Evolutionary conservation across 2,113 vertebrate species (phyloP).

Genomic region (Psilopogon haemacephalus): DNA sequence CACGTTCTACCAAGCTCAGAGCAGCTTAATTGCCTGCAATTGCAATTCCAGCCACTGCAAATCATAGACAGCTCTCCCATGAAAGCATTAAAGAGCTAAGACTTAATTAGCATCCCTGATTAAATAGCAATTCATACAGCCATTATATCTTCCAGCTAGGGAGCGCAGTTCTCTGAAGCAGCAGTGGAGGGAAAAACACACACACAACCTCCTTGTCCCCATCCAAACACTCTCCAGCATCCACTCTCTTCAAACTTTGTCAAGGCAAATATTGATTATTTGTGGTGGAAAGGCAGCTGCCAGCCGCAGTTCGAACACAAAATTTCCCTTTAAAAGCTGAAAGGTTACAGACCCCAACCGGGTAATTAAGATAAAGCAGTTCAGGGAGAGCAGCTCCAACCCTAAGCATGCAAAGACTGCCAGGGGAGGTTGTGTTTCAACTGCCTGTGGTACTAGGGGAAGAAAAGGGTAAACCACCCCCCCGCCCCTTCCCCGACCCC

Average conservation of each 20-base stretch:
- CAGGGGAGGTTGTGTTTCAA: not conserved
- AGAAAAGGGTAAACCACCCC: not conserved
- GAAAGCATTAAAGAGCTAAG: slow-evolving; percentile 48
- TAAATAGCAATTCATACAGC: slow-evolving; percentile 66
- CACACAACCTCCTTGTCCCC: not conserved
- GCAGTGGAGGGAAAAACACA: not conserved
- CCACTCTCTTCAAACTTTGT: not conserved
- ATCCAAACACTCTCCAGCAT: not conserved
- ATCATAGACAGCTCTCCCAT: slow-evolving; percentile 47
- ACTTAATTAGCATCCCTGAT: slow-evolving; percentile 70
- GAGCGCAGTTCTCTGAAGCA: not conserved
- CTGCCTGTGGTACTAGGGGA: not conserved
- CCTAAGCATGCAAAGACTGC: not conserved
- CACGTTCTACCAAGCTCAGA: not conserved
- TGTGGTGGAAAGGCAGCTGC: not conserved
- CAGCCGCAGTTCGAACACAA: not conserved
- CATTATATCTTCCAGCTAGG: slow-evolving; percentile 30
- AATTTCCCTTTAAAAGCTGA: not conserved
- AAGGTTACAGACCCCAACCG: not conserved
- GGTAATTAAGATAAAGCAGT: not conserved
- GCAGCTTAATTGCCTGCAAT: slow-evolving; percentile 23
- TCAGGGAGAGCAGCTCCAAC: not conserved
- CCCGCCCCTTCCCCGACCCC: too few species aligned
- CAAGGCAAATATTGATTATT: not conserved
- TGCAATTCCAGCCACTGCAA: slow-evolving; percentile 38